These are phyloP conservation scores for Amphibalanus amphitrite DNA, from an alignment of 1,140 invertebrate species.

Conservation along the genomic window DNA sequence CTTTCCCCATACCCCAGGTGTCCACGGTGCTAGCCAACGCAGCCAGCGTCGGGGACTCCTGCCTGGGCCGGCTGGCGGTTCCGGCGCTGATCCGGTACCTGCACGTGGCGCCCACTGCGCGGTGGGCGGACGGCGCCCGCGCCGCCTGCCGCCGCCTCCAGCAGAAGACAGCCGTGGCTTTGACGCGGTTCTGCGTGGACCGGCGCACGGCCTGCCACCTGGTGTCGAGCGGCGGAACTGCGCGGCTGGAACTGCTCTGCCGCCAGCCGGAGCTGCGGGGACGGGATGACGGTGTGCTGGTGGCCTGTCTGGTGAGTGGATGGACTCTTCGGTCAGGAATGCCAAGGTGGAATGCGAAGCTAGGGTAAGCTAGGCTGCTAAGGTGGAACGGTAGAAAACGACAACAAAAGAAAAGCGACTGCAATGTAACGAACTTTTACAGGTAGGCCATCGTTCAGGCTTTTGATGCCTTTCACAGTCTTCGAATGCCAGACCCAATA, in stretches of 20 bases:
- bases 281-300: slow-evolving; percentile 1
- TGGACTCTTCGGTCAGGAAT: no score
- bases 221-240: background rate
- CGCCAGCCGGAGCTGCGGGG: background rate
- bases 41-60: slow-evolving; percentile 41
- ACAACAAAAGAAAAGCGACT: no score
- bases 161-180: slow-evolving; percentile 60
- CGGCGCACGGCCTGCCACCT: slow-evolving; percentile 4
- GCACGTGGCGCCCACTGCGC: slow-evolving; percentile 37
- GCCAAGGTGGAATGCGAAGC: no score
- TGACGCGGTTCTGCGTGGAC: slow-evolving; percentile 40
- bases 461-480: no score
- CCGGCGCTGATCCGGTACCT: slow-evolving; percentile 58
- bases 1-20: no score
- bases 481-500: no score
- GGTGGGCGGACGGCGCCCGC: slow-evolving; percentile 31
- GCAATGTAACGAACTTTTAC: no score
- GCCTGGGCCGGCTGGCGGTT: slow-evolving; percentile 37
- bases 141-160: slow-evolving; percentile 52
- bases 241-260: background rate
- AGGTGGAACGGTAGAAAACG: no score
- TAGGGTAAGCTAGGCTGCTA: no score
- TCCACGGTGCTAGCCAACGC: slow-evolving; percentile 60
- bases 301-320: background rate
- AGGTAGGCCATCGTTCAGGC: no score